These are phyloP conservation scores for Phrynocephalus forsythii DNA, from an alignment of 2,797 vertebrate genomes.

Conservation along the genomic window DNA sequence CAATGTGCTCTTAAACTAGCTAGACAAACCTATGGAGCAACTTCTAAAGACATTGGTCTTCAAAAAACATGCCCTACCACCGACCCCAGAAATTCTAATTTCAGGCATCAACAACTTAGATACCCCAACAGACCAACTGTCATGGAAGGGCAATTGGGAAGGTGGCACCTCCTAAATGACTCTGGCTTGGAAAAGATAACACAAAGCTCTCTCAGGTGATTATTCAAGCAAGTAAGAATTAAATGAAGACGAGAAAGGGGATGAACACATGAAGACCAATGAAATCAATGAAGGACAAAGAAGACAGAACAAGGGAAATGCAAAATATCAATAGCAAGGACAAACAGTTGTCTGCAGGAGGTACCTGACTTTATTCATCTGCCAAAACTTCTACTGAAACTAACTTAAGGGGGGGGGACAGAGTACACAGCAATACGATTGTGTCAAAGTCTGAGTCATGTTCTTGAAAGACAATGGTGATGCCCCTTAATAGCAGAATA, in stretches of 20 bases:
- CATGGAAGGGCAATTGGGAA: slow-evolving; percentile 54
- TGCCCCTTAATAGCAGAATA: background rate
- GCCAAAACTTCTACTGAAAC: background rate
- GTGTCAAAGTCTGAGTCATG: background rate
- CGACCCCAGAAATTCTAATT: slow-evolving; percentile 51
- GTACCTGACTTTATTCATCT: slow-evolving; percentile 1
- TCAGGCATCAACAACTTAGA: slow-evolving; percentile 56
- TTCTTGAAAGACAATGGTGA: background rate
- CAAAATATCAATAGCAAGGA: slow-evolving; percentile 28
- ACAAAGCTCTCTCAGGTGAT: slow-evolving; percentile 62
- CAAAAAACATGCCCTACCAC: slow-evolving; percentile 24
- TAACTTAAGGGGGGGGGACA: background rate
- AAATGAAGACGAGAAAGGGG: slow-evolving; percentile 55
- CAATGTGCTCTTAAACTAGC: background rate
- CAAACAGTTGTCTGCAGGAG: background rate
- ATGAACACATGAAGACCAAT: slow-evolving; percentile 47
- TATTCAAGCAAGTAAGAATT: slow-evolving; percentile 61
- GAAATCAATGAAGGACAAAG: slow-evolving; percentile 40
- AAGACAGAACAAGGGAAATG: slow-evolving; percentile 45
- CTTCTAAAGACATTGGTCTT: slow-evolving; percentile 43
- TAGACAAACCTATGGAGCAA: slow-evolving; percentile 34
- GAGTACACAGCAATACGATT: background rate
- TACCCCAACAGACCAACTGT: slow-evolving; percentile 57
- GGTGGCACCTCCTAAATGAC: slow-evolving; percentile 45
- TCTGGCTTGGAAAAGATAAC: slow-evolving; percentile 56